Conservation (phyloP, 2,888 invertebrate species). For the Drosophila borealis region DNA sequence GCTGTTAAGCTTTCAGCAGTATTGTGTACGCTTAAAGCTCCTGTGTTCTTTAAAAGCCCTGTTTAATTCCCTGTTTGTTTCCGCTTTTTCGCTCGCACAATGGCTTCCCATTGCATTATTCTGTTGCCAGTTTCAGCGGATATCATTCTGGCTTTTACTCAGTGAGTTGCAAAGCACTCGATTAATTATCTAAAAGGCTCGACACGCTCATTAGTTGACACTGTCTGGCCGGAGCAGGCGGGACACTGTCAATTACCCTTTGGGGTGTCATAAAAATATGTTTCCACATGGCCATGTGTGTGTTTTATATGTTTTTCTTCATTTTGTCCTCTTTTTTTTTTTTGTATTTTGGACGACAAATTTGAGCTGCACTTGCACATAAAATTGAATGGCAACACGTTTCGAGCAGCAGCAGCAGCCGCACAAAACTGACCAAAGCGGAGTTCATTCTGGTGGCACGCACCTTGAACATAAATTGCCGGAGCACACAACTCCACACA, state of each 20-base stretch:
- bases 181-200: constrained; percentile 76
- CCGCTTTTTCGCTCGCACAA: no score
- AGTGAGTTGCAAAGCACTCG: constrained; percentile 63
- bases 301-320: constrained; percentile 34
- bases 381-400: constrained; percentile 79
- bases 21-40: no score
- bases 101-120: neutral
- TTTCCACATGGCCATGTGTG: constrained; percentile 50
- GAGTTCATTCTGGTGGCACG: constrained; percentile 72
- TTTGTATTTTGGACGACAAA: constrained; percentile 43
- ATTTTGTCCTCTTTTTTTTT: constrained; percentile 10
- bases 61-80: no score
- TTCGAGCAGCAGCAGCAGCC: constrained; percentile 29
- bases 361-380: constrained; percentile 69
- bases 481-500: constrained; percentile 35
- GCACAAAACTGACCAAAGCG: constrained; percentile 44
- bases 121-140: neutral
- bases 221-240: constrained; percentile 29
- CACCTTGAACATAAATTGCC: constrained; percentile 76
- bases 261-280: constrained; percentile 78
- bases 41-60: no score
- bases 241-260: constrained; percentile 68
- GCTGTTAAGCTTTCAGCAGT: no score
- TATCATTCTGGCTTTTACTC: constrained; percentile 22
- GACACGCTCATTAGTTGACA: constrained; percentile 69